Conservation (phyloP, 2,113 vertebrate species). For the Cariama cristata region DNA sequence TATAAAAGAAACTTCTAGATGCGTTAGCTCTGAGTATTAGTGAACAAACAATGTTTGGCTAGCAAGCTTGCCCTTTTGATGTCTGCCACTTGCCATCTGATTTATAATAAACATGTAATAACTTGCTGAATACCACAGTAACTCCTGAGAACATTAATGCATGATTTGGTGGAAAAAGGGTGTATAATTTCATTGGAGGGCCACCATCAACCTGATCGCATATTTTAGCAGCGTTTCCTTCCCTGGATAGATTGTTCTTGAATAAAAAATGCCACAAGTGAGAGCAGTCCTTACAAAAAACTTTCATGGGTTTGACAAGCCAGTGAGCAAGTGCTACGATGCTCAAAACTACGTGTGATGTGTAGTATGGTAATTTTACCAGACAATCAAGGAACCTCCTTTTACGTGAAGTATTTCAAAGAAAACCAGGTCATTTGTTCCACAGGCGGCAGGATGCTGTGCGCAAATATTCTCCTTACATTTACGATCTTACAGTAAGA, state of each 20-base stretch:
- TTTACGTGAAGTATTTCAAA: background rate
- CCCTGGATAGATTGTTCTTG: background rate
- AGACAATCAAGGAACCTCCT: background rate
- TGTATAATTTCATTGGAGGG: background rate
- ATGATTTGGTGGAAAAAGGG: background rate
- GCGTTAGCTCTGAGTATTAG: background rate
- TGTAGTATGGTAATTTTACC: background rate
- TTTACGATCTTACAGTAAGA: background rate
- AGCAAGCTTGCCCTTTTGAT: background rate
- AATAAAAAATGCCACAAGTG: background rate
- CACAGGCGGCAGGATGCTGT: background rate
- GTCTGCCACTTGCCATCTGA: background rate
- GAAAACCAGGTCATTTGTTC: constrained; percentile 3
- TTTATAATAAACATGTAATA: background rate
- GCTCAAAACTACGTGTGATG: background rate
- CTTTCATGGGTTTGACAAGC: background rate
- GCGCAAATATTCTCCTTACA: background rate
- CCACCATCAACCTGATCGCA: background rate
- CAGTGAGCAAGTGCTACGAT: background rate
- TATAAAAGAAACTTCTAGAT: background rate
- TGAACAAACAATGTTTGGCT: background rate
- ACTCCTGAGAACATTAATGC: background rate
- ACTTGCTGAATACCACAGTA: background rate
- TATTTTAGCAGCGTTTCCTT: background rate
- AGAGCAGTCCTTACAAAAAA: background rate